Evolutionary conservation across 1,140 invertebrate species (phyloP), one percentile per base, ranked within the genome.

Genomic region (Hormaphis cornu): DNA sequence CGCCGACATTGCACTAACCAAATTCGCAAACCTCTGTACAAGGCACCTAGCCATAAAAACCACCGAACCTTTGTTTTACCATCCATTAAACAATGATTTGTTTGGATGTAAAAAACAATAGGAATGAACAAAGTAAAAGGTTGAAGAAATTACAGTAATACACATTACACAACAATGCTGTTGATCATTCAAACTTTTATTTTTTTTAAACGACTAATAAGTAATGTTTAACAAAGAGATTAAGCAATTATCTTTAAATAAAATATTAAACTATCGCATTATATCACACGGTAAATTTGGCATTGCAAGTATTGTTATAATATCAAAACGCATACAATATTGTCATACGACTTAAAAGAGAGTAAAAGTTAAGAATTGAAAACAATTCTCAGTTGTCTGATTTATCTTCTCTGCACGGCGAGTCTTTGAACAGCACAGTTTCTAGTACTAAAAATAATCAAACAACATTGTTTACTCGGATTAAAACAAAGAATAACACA

Each of bases 251-350:
- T 40, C 24, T 40, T 37, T 37, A 58, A 58, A 58, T 40, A 40
- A 44, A 61, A 46, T 61, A 61, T 61, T 46, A 61, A n/a, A 61
- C 26, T 61, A 28, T 28, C 12, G 22, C 44, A 46, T 35, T 44
- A 30, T 48, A 66, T 66, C 61, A 66, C 44, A 66, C 28, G 0
- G 12, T 50, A 66, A 63, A 66, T 66, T 66, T 66, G 44, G 61
- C 61, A 50, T 66, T 66, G 28, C 7, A 50, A 63, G 46, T n/a
- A 42, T 30, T 18, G 26, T 24, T 8, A 24, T 42, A 42, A 59
- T 1, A 28, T 46, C 10, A 33, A 22, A 22, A 18, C 20, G 22
- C 22, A 63, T 20, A 28, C 16, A 30, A 46, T 48, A 66, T 28
- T 50, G 35, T 50, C 48, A 63, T 46, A 40, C 30, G 46, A 63